Evolutionary conservation across 2,797 vertebrate genomes (phyloP).

Genomic region (Podarcis siculus): DNA sequence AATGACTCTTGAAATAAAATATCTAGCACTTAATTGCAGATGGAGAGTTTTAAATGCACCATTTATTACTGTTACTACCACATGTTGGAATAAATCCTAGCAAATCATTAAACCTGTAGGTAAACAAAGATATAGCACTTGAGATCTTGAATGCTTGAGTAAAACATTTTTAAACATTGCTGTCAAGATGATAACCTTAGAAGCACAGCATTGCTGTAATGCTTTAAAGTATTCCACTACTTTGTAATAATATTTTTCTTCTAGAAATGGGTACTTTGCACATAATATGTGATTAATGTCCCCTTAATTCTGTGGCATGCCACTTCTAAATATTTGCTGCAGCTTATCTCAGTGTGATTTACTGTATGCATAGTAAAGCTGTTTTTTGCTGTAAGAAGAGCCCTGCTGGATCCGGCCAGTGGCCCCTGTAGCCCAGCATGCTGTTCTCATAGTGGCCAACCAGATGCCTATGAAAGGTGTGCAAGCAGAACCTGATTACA

Average conservation of each 20-base stretch:
- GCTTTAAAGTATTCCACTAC: slow-evolving; percentile 36
- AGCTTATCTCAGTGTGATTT: background rate
- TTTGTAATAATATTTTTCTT: slow-evolving; percentile 14
- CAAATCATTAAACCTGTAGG: slow-evolving; percentile 64
- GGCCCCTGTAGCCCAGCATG: too few relatives aligned
- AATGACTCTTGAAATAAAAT: slow-evolving; percentile 70
- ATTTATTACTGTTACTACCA: slow-evolving; percentile 63
- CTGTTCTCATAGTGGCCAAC: too few relatives aligned
- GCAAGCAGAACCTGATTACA: too few relatives aligned
- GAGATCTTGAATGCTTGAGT: slow-evolving; percentile 56
- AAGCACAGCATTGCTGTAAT: slow-evolving; percentile 49
- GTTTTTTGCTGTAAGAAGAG: too few relatives aligned
- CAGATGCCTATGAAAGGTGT: too few relatives aligned
- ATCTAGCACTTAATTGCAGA: slow-evolving; percentile 69
- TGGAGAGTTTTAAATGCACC: slow-evolving; percentile 65
- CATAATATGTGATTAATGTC: background rate
- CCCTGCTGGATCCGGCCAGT: too few relatives aligned
- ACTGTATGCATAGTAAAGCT: background rate
- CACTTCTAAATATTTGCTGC: background rate
- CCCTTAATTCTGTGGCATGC: background rate
- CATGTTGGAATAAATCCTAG: slow-evolving; percentile 65
- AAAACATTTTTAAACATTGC: slow-evolving; percentile 58
- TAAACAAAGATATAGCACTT: slow-evolving; percentile 71
- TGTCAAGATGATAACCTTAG: slow-evolving; percentile 51
- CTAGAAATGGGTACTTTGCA: background rate